These are phyloP conservation scores for Helarctos malayanus DNA, from an alignment of 2,797 vertebrate species.

Conservation along the genomic window DNA sequence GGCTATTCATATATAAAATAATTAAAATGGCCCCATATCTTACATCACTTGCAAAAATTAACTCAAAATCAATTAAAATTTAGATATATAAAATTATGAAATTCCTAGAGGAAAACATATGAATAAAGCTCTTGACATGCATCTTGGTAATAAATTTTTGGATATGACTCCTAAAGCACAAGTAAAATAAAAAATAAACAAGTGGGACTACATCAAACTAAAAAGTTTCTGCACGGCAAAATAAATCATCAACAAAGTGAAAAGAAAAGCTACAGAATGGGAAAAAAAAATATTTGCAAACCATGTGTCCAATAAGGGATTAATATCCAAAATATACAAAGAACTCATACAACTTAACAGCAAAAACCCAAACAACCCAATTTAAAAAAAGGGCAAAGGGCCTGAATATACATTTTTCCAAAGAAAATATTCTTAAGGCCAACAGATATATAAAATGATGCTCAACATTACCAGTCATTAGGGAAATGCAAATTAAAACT, in stretches of 20 bases:
- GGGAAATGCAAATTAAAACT: not conserved
- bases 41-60: not conserved
- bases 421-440: not conserved
- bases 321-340: not conserved
- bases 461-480: not conserved
- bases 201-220: not conserved
- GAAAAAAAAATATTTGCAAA: not conserved
- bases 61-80: not conserved
- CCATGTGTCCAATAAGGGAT: not conserved
- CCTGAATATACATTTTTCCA: not conserved
- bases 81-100: not conserved
- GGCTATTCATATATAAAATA: not conserved
- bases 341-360: not conserved
- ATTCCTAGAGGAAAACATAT: not conserved
- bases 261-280: not conserved
- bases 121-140: not conserved
- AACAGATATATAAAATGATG: not conserved
- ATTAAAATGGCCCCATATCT: not conserved
- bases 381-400: not conserved
- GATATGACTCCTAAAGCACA: not conserved
- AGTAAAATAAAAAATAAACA: not conserved
- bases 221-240: not conserved
- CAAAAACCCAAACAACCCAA: not conserved
- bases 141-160: not conserved
- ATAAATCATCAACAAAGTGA: not conserved